Base-by-base conservation (phyloP, 2,888 invertebrate genomes). In the Phragmatobia fuliginosa region DNA sequence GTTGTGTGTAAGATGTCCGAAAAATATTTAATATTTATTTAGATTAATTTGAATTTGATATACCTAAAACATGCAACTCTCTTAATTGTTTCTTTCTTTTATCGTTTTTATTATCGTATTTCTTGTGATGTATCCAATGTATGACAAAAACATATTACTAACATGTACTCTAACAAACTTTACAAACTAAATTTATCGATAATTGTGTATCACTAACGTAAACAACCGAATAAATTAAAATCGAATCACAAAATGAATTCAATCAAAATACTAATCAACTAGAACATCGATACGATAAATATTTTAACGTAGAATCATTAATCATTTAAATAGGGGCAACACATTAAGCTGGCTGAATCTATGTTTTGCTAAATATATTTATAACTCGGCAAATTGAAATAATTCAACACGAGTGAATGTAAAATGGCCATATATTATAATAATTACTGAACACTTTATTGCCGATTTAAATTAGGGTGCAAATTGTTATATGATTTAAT, bases 341-440 rank as follows among this genome's bases (percentile, higher is more conserved):
- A 52, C 25, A 71, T 61, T 41, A 31, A 16, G 33, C 16, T 25
- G 14, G 69, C 59, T 59, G 65, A 72, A 75, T 63, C 67, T 52
- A 18, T 73, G 63, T 74, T 72, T 66, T 60, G 70, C 62, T 70
- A 56, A 61, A 70, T 62, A 68, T 77, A 83, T 82, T 75, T 83
- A 83, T 74, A 38, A 72, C 73, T 64, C 64, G 68, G 75, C 68
- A 72, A 79, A 83, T 82, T 82, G 75, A 80, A 83, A 82, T 82
- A 75, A 83, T 80, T 66, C 49, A 32, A 68, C 59, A 56, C 64
- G 58, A 45, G 58, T 31, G 69, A 75, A 66, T 73, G 73, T 74
- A 70, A 74, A 80, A 74, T 76, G 66, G 14, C 73, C 73, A 76
- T 83, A 80, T 68, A 67, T 83, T 76, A 81, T 81, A 33, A 3